Evolutionary conservation across 92 coral and sea anemone genomes (phyloP).

Genomic region (Anthopleura xanthogrammica): DNA sequence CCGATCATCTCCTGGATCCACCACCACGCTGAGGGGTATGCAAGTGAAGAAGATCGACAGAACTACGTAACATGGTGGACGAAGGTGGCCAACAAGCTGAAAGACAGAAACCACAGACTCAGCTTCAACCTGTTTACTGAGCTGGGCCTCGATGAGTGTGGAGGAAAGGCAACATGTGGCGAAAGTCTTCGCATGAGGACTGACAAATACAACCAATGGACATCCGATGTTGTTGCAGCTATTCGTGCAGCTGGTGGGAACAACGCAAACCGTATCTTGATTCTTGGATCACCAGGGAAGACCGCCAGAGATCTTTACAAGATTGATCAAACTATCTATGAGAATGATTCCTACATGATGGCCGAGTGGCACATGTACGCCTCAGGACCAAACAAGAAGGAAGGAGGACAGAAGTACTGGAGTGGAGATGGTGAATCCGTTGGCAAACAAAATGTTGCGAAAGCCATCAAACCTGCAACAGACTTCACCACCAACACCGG

Average conservation of each 20-base stretch:
- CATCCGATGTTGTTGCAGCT: conserved; percentile 48
- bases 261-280: conserved; percentile 11
- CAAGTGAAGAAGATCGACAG: conserved; percentile 30
- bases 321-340: conserved; percentile 40
- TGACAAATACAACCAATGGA: conserved; percentile 70
- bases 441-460: conserved; percentile 29
- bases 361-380: conserved; percentile 14
- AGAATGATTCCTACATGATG: conserved; percentile 48
- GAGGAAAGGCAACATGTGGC: conserved; percentile 17
- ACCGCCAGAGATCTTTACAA: conserved; percentile 32
- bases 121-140: conserved; percentile 17
- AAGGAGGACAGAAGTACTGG: conserved; percentile 46
- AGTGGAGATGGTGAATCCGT: conserved; percentile 34
- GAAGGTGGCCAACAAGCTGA: conserved; percentile 15
- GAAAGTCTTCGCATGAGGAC: conserved; percentile 55
- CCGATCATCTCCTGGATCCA: conserved; percentile 62
- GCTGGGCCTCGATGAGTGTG: conserved; percentile 56
- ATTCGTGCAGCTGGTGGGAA: conserved; percentile 62
- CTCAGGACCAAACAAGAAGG: conserved; percentile 12
- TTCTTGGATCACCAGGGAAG: no score
- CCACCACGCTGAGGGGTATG: conserved; percentile 47
- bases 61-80: conserved; percentile 39
- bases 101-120: conserved; percentile 50
- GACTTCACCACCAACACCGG: conserved; percentile 20
- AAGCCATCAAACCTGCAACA: conserved; percentile 34